Base-by-base conservation (phyloP, 2,113 vertebrate species). In the Malurus cyaneus region DNA sequence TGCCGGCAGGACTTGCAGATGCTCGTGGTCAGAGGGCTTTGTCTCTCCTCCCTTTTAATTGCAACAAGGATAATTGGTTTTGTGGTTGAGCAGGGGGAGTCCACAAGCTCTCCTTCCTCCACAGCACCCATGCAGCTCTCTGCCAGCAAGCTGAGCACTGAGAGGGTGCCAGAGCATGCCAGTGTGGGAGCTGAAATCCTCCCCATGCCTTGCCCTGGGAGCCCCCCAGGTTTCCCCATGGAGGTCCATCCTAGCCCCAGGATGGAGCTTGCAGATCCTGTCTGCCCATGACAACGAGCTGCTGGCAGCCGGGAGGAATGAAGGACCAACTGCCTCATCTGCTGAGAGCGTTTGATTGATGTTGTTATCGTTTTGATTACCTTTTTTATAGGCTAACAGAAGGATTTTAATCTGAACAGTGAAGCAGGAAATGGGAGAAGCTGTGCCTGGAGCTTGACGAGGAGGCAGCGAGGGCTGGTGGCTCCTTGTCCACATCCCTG, bases 401-500 rank as follows among this genome's bases (percentile, higher is more conserved):
- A 89, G 86, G 91, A 53, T 74, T 93, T 93, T 92, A 74, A 89
- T 92, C 70, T 84, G 70, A 56, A n/a, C 64, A 78, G 57, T n/a
- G 56, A 84, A 83, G 64, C 39, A 70, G 82, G 59, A 79, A 84
- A 52, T 61, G 16, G 73, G 69, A 81, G 70, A 86, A 91, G 78
- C 84, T 76, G 59, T 65, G 64, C 72, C 59, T 12, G 7, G 56
- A 54, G 39, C 59, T 62, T 4, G 2, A 47, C 0, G 0, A 61
- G 70, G 64, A 56, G 59, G 57, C 1, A 4, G 39, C 0, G 0
- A 50, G 44, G 34, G 23, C 67, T 80, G 34, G 36, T 85, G 50
- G 28, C 74, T 86, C 67, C 46, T 41, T 41, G 53, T 56, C 71
- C 42, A 5, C 1, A 0, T 60, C n/a, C 44, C n/a, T 47, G 49